Evolutionary conservation across 2,888 invertebrate genomes (phyloP).

Genomic region (Andrena trimmerana): DNA sequence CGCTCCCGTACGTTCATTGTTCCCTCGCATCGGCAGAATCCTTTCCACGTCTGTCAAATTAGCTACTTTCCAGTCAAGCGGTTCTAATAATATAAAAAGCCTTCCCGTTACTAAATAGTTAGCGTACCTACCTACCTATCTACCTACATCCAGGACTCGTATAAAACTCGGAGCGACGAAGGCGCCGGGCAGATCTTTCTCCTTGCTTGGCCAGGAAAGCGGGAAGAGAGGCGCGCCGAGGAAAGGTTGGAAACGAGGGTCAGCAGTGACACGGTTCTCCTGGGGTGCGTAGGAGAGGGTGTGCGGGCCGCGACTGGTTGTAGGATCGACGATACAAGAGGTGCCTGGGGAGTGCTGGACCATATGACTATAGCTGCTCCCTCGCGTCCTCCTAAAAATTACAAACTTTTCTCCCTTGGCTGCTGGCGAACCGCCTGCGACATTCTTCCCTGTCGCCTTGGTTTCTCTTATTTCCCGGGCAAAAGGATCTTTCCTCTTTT

Average conservation of each 20-base stretch:
- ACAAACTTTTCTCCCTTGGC: conserved; percentile 43
- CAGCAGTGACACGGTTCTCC: conserved; percentile 16
- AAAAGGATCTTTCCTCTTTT: neutral
- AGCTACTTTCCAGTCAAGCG: neutral
- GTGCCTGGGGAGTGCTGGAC: conserved; percentile 46
- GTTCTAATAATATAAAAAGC: too few relatives aligned
- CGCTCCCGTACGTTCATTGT: neutral
- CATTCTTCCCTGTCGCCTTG: neutral
- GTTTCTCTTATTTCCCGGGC: neutral
- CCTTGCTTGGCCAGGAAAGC: neutral
- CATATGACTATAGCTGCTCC: conserved; percentile 25
- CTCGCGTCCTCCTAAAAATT: conserved; percentile 59
- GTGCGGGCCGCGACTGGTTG: neutral
- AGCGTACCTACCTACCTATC: too few relatives aligned
- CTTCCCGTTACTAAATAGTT: too few relatives aligned
- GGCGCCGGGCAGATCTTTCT: neutral
- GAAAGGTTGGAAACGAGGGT: conserved; percentile 4
- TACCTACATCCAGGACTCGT: too few relatives aligned
- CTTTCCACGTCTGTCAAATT: neutral
- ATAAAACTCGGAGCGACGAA: neutral
- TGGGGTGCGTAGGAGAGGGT: neutral
- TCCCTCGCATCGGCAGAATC: neutral
- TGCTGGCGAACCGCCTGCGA: conserved; percentile 6
- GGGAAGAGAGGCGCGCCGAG: neutral
- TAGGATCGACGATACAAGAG: conserved; percentile 37